Percentiles rank a stretch among this genome's conserved stretches.
phyloP scores from a whole-genome alignment of 2,113 vertebrate species.

The Engystomops pustulosus region DNA sequence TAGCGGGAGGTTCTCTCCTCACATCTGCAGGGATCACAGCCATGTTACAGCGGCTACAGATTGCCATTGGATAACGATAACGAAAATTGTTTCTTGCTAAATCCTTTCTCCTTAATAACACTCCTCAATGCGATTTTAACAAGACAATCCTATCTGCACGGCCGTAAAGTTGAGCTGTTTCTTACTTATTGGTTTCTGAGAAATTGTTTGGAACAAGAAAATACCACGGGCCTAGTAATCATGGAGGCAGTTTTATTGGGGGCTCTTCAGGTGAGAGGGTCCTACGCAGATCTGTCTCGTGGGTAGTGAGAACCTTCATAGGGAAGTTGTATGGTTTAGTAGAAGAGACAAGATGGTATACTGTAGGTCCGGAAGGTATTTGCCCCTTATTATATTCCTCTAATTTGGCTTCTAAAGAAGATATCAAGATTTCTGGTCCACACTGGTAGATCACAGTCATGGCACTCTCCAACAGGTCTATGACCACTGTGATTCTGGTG shows the following conservation, averaged over 20 bases:
- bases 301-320: not conserved
- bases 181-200: not conserved
- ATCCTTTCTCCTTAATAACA: not conserved
- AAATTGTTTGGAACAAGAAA: not conserved
- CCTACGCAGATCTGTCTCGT: no score
- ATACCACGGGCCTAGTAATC: not conserved
- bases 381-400: no score
- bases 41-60: conserved; percentile 7
- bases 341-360: no score
- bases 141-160: not conserved
- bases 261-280: no score
- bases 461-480: no score
- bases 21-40: conserved; percentile 3
- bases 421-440: no score
- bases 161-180: not conserved
- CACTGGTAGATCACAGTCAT: no score
- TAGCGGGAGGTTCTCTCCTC: conserved; percentile 11
- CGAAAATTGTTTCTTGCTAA: conserved; percentile 6
- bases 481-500: no score
- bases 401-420: no score
- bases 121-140: not conserved
- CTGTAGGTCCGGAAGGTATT: no score
- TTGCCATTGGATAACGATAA: not conserved
- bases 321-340: no score
- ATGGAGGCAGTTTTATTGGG: not conserved